A percentile compares a stretch with the other conserved stretches of the same genome.
phyloP scores from a whole-genome alignment of 2,113 vertebrate species.

The Oreochromis spilurus region DNA sequence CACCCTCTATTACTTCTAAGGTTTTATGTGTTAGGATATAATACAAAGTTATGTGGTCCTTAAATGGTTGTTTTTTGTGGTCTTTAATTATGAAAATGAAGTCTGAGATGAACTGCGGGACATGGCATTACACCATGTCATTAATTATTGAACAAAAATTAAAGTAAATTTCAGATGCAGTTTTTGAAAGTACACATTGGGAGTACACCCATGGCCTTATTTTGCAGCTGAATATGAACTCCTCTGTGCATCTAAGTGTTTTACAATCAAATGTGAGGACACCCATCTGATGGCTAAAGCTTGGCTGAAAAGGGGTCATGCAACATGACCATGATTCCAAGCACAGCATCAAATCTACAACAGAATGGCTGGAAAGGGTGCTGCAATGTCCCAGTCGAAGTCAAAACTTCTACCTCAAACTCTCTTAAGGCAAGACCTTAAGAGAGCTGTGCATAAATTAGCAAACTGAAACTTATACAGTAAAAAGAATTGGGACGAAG shows the following conservation, averaged over 20 bases:
- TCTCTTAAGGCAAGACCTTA: not conserved
- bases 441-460: not conserved
- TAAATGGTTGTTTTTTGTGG: not conserved
- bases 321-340: not conserved
- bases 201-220: not conserved
- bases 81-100: not conserved
- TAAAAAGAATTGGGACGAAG: not conserved
- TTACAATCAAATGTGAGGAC: not conserved
- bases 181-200: not conserved
- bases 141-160: not conserved
- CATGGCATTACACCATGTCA: not conserved
- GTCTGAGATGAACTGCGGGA: not conserved
- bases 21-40: not conserved
- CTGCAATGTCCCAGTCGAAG: not conserved
- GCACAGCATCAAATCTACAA: not conserved
- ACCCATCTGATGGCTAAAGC: not conserved
- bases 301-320: not conserved
- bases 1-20: not conserved
- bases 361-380: not conserved
- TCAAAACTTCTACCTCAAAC: accelerated
- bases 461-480: accelerated
- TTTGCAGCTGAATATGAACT: not conserved
- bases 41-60: not conserved
- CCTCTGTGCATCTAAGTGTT: not conserved
- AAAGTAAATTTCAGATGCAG: not conserved